Evolutionary conservation across 2,888 invertebrate genomes (phyloP).

Genomic region (Polymixis flavicincta): DNA sequence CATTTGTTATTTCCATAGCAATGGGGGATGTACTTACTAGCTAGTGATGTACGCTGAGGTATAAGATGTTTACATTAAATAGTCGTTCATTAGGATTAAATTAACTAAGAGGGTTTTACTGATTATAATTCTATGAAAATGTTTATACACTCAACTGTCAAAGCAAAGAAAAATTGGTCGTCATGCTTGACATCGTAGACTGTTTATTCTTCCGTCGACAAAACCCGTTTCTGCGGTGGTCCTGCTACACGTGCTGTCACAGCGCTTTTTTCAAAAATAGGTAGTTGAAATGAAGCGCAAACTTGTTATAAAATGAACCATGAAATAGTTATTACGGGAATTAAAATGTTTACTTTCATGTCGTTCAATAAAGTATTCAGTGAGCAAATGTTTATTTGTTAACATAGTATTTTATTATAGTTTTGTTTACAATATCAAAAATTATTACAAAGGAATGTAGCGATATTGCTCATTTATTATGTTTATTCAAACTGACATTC

Average conservation of each 20-base stretch:
- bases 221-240: neutral
- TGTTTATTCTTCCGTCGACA: neutral
- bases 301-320: neutral
- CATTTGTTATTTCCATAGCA: no score
- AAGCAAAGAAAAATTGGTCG: no score
- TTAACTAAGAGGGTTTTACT: no score
- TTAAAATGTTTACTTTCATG: neutral
- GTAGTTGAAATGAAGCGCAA: constrained; percentile 2
- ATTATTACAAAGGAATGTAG: constrained; percentile 2
- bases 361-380: neutral
- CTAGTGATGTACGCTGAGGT: no score
- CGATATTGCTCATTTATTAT: neutral
- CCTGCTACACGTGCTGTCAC: neutral
- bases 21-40: no score
- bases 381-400: neutral
- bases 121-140: no score
- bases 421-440: neutral
- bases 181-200: no score
- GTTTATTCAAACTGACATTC: neutral
- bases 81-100: no score
- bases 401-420: neutral
- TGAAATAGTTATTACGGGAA: constrained; percentile 5
- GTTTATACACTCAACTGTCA: no score
- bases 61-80: no score
- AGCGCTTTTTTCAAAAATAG: neutral